Evolutionary conservation across 2,888 invertebrate species (phyloP), one percentile per base, ranked within the genome.

Genomic region (Celastrina argiolus): DNA sequence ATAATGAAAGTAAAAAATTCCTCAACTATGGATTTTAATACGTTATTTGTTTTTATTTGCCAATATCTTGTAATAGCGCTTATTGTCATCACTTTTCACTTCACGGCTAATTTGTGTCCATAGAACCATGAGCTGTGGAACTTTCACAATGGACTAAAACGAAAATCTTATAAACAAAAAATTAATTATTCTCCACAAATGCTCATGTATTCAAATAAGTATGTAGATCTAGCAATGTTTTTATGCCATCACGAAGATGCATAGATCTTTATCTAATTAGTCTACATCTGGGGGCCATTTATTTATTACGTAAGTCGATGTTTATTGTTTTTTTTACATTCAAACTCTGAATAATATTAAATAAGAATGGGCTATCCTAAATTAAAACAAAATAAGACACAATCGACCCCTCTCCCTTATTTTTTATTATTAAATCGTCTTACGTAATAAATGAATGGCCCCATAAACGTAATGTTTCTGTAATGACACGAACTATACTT

Each of bases 101-200:
- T 81, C 77, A 79, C 77, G 80, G 77, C 72, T 75, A 80, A 80
- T 80, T 81, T 79, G 74, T 73, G 74, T 71, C 73, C 72, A 68
- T 70, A 74, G 74, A 76, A 79, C 74, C 72, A 74, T 72, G 70
- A 74, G 71, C 69, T 74, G 73, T 70, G 70, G 70, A 75, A 78
- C 80, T 80, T 80, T 81, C 78, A 76, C 76, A 76, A 77, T 73
- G 71, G 70, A 73, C 69, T 74, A 75, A 75, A 76, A 77, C 36
- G 12, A 61, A 61, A 39, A 61, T 39, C 36, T 61, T 59, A 5
- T 1, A 45, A 26, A 51, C 14, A 51, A 51, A 51, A 22, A 59
- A 22, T 34, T 18, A 31, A 18, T 31, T 59, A 59, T 31, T 59
- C 34, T 26, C 7, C 12, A 59, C 0, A 18, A 34, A 34, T 59